Conservation (phyloP, 2,797 vertebrate genomes). For the Sebastes matsubarae region DNA sequence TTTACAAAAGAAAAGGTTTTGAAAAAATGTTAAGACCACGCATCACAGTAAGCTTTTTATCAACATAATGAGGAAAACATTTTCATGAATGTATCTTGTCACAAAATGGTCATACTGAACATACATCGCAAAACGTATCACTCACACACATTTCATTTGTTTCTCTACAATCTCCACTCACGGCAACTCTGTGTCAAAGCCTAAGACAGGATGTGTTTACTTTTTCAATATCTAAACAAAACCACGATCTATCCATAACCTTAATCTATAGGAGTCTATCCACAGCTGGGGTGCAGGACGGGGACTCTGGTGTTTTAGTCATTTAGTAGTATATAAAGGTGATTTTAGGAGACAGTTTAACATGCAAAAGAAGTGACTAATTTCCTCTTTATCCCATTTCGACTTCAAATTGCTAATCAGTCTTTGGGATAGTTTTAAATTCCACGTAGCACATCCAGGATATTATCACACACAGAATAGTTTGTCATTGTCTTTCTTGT, state of each 20-base stretch:
- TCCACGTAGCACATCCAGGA: not conserved
- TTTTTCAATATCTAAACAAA: too few relatives aligned
- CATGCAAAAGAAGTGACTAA: not conserved
- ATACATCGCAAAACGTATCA: not conserved
- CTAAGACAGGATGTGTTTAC: not conserved
- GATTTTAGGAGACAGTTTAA: not conserved
- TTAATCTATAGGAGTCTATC: not conserved
- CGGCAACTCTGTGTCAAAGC: not conserved
- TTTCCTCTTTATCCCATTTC: not conserved
- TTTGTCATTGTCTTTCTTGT: not conserved
- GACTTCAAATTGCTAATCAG: constrained; percentile 7
- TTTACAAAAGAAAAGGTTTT: not conserved
- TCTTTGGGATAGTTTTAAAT: constrained; percentile 6
- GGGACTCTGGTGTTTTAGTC: not conserved
- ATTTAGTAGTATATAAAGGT: not conserved
- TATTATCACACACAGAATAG: not conserved
- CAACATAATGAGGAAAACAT: not conserved
- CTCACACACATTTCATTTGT: not conserved
- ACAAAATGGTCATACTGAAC: not conserved
- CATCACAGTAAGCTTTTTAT: not conserved
- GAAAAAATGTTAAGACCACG: not conserved
- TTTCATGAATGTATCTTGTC: not conserved
- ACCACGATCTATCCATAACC: not conserved
- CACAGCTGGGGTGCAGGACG: not conserved
- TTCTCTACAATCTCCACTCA: not conserved